Base-by-base conservation (phyloP, 2,888 invertebrate genomes). In the Epistrophe grossulariae region DNA sequence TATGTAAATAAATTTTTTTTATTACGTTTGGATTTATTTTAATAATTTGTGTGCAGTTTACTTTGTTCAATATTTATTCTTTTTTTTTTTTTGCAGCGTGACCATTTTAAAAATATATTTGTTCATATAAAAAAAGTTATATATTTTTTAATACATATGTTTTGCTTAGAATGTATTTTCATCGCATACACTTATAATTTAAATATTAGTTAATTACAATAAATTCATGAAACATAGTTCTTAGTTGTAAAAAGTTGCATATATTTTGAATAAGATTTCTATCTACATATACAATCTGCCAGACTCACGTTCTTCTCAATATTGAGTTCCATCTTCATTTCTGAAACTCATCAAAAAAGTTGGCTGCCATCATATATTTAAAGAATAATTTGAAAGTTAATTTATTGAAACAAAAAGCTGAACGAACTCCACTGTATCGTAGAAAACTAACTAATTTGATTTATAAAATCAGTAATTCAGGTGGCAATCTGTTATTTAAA, bases 61-160 rank as follows among this genome's bases (percentile, higher is more conserved):
- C 62, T 70, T 70, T 71, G 57, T 50, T 48, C 52, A 40, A 52
- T 48, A 31, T 60, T 55, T 83, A 59, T 64, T 59, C 15, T 28
- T 68, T 74, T 48, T 59, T 6, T 28, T 68, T 74, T 48, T 57
- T 76, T 79, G 83, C 87, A 88, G 89, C 88, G 88, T 89, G 89
- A 89, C 89, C 89, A 89, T 89, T 89, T 89, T 78, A 88, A 82
- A 79, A 74, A 64, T 78, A 73, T 78, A 43, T 52, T 48, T 40
- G 28, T 31, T 77, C 24, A 31, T 64, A 17, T 55, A 60, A 64
- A 38, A 60, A 60, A 64, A n/a, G 24, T 66, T 43, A 17, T 31
- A 31, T 28, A 17, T 76, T 62, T 60, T 70, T 35, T 57, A n/a
- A 45, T 57, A n/a, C 38, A 60, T 66, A 55, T 24, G 13, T 62